Conservation (phyloP, 2,888 invertebrate species). For the Pristionchus maxplancki region DNA sequence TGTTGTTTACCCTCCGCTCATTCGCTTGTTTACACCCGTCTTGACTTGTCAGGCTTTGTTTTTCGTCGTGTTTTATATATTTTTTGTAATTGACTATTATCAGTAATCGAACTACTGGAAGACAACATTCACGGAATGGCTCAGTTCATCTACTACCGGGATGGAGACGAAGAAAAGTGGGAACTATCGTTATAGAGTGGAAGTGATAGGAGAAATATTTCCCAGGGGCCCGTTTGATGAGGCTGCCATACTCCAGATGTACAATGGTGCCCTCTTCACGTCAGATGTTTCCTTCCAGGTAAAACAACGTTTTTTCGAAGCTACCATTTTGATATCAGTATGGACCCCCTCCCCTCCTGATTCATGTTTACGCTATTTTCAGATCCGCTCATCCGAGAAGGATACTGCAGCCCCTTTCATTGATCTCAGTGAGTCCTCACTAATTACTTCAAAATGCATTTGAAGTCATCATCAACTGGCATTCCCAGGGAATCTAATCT, state of each 20-base stretch:
- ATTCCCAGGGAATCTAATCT: not conserved
- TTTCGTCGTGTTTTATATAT: no score
- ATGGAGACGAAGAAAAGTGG: not conserved
- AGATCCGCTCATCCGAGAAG: not conserved
- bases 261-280: not conserved
- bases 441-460: not conserved
- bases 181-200: not conserved
- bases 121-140: not conserved
- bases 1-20: no score
- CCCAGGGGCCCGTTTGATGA: not conserved
- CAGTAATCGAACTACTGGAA: not conserved
- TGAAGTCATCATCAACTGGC: not conserved
- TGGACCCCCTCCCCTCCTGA: no score
- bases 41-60: not conserved
- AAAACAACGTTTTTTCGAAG: no score
- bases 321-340: no score
- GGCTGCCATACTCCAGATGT: not conserved
- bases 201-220: no score
- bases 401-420: not conserved
- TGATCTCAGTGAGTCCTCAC: not conserved
- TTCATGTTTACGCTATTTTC: no score
- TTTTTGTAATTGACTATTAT: no score
- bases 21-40: not conserved
- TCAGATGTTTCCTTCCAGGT: slow-evolving; percentile 14
- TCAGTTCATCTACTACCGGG: slow-evolving; percentile 15